These are phyloP conservation scores for Diglossa cyanea DNA, from an alignment of 2,797 vertebrate genomes.

Conservation along the genomic window DNA sequence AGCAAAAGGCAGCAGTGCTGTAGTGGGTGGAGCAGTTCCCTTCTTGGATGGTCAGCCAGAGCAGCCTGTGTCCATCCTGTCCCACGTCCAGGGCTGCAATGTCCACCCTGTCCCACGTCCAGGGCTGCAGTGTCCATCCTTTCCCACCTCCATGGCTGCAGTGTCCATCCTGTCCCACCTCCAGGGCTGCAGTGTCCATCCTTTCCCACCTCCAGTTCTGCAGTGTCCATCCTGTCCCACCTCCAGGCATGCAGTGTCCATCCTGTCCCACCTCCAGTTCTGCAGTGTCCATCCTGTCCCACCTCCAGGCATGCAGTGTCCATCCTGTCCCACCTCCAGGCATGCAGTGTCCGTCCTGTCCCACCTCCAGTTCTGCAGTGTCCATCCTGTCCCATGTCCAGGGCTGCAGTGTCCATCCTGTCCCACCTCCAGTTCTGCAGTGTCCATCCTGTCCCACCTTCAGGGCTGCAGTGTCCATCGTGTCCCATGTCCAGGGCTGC, in stretches of 20 bases:
- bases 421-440: neutral
- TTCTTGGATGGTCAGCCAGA: neutral
- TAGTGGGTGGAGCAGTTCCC: neutral
- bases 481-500: accelerated
- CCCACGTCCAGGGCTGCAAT: neutral
- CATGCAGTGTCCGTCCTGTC: too few relatives aligned
- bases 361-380: accelerated
- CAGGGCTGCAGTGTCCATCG: too few relatives aligned
- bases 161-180: neutral
- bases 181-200: neutral
- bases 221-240: too few relatives aligned
- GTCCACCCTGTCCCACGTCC: neutral
- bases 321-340: neutral
- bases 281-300: too few relatives aligned
- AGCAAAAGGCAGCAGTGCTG: neutral
- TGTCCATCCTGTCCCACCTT: too few relatives aligned
- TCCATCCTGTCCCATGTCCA: too few relatives aligned
- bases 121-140: neutral
- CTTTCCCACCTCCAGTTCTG: neutral
- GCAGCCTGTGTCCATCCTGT: neutral
- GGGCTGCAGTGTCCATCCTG: too few relatives aligned
- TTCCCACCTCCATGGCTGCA: accelerated
- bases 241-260: too few relatives aligned
- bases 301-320: too few relatives aligned
- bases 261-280: too few relatives aligned